Base-by-base conservation (phyloP, 2,797 vertebrate genomes). In the Choloepus didactylus region DNA sequence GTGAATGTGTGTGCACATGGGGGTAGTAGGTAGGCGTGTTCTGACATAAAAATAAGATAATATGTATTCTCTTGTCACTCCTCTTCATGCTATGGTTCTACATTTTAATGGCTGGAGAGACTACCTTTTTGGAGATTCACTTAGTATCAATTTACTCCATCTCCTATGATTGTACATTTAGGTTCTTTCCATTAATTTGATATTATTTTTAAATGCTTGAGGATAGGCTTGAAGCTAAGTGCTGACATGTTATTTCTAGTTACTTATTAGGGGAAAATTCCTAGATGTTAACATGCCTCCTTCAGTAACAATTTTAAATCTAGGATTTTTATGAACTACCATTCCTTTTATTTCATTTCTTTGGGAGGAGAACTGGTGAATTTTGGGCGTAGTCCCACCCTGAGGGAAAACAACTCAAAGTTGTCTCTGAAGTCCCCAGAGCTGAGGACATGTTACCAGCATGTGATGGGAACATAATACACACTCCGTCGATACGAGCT, bases 211-310 rank as follows among this genome's bases (percentile, higher is more conserved):
- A 82, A 82, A 85, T 35, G 60, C 18, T 56, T 31, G 38, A 25
- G 54, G 4, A 15, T n/a, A 19, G 5, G 29, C 27, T 23, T 69
- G 70, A 83, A 91, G 72, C 27, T 77, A 62, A 89, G 18, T 54
- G 77, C 72, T 75, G 75, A 85, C 27, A 73, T 7, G 21, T 59
- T 59, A n/a, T 49, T 69, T 19, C 29, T 82, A 70, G 25, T 31
- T 72, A 44, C 81, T 89, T 46, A 89, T 81, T 41, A 70, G 81
- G 31, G 75, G 73, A 66, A 89, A 67, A 41, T 60, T 27, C 73
- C 56, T 23, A 46, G 56, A 44, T 44, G 41, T 44, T 44, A 44
- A 44, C 6, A 44, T 8, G 19, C 6, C 72, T 80, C 81, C 81
- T 92, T 92, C 51, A 72, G 19, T 31, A 64, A 29, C 69, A 14